Percentiles rank a stretch among this genome's conserved stretches.
These are phyloP conservation scores for rabbit (Oryctolagus cuniculus) DNA, from an alignment of 2,113 vertebrate genomes.

Conservation along the genomic window DNA sequence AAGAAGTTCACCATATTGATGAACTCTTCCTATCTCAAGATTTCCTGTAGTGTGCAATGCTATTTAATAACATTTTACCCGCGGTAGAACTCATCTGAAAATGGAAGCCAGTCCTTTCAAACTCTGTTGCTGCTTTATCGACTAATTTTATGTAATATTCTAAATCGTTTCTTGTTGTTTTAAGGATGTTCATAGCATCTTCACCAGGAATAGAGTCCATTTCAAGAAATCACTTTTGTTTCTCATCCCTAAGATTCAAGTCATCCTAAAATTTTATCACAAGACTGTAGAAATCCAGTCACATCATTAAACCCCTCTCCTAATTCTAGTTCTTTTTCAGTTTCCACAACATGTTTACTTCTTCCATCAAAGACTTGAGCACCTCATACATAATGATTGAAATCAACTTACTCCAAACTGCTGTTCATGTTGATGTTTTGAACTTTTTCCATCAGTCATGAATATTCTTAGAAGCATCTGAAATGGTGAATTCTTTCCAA, in stretches of 20 bases:
- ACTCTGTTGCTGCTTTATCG: not conserved
- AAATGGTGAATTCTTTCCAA: too few relatives aligned
- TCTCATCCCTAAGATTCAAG: not conserved
- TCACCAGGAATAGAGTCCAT: not conserved
- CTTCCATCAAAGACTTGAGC: too few relatives aligned
- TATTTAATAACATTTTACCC: not conserved
- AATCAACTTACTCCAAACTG: too few relatives aligned
- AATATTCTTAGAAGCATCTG: too few relatives aligned
- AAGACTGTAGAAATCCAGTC: not conserved
- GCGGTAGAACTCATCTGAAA: not conserved
- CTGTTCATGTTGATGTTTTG: too few relatives aligned
- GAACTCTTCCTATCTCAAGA: too few relatives aligned
- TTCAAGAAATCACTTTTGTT: not conserved
- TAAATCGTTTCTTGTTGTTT: not conserved
- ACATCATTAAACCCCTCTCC: not conserved
- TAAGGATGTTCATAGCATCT: not conserved
- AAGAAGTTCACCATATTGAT: too few relatives aligned
- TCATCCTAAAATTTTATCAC: not conserved
- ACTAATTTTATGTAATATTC: not conserved
- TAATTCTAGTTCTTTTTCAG: too few relatives aligned
- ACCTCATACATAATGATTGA: too few relatives aligned
- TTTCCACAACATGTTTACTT: too few relatives aligned
- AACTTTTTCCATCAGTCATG: too few relatives aligned
- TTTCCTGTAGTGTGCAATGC: too few relatives aligned
- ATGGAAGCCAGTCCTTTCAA: not conserved